Evolutionary conservation across 2,888 invertebrate species (phyloP), one percentile per base, ranked within the genome.

Genomic region (Liodrosophila aerea): DNA sequence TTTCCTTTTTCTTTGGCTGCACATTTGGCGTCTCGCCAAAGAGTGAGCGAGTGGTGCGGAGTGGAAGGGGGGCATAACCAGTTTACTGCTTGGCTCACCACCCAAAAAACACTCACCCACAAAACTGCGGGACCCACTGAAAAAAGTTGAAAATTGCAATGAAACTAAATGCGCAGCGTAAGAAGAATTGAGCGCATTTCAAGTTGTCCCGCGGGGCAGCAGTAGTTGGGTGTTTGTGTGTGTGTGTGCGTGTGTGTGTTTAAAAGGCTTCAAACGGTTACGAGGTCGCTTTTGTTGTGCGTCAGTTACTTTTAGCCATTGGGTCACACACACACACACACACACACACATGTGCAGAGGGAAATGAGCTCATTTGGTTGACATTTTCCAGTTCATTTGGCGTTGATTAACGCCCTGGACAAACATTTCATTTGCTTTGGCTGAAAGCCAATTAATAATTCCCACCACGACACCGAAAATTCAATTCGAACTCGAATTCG

Each of bases 351-450:
- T 7, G 22, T 30, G 56, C 46, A 58, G 65, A 66, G n/a, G 85
- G 85, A 82, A 85, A 82, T 85, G 80, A 85, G 73, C 83, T 82
- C 80, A 78, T 84, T 78, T 66, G 50, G 69, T 70, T 75, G 78
- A 82, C 85, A 78, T 81, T 82, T 81, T 82, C 73, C 83, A 76
- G 73, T 85, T 80, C 73, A 81, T 82, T 80, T 82, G 65, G 64
- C 63, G 80, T 85, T 80, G 80, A 80, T 85, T 80, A 82, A 78
- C 70, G 59, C 69, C 56, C 45, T 52, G 47, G 43, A 57, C 41
- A 58, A 45, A 67, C 57, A 72, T 72, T 72, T 66, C 45, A 47
- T 72, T 50, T 45, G 46, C 53, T 45, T 58, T 56, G 47, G 40
- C 29, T 40, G 44, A 81, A 74, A 74, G 37, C 63, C 72, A 72